A percentile compares a stretch with the other conserved stretches of the same genome.
phyloP scores from a whole-genome alignment of 2,888 invertebrate genomes.

The Tachina fera region DNA sequence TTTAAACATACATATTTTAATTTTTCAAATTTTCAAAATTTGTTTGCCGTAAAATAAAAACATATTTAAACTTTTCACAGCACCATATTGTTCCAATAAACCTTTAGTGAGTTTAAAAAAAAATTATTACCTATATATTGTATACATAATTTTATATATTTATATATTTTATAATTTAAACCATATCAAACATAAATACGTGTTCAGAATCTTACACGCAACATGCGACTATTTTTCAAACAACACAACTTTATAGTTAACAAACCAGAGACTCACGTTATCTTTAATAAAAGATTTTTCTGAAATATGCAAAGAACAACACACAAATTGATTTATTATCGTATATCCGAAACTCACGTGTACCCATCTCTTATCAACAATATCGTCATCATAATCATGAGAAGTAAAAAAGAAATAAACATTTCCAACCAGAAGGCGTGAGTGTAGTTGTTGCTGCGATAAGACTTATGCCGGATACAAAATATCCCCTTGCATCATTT shows the following conservation, averaged over 20 bases:
- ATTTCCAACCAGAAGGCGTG: slow-evolving; percentile 36
- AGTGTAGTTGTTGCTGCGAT: slow-evolving; percentile 43
- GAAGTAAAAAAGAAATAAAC: background rate
- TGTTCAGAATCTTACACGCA: background rate
- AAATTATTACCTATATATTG: background rate
- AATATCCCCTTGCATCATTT: slow-evolving; percentile 42
- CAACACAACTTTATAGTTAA: slow-evolving; percentile 31
- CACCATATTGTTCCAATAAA: background rate
- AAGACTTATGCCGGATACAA: slow-evolving; percentile 39
- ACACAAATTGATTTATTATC: slow-evolving; percentile 62
- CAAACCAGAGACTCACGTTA: slow-evolving; percentile 3
- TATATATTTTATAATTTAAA: slow-evolving; percentile 1
- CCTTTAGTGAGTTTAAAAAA: background rate
- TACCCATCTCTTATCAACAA: slow-evolving; percentile 46
- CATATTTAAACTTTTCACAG: too few species aligned
- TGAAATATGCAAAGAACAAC: background rate
- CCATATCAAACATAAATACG: background rate
- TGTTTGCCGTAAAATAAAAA: too few species aligned
- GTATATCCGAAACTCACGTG: slow-evolving; percentile 47
- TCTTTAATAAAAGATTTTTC: slow-evolving; percentile 26
- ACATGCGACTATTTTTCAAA: slow-evolving; percentile 36
- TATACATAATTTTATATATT: too few species aligned
- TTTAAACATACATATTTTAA: too few species aligned
- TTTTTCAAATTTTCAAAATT: too few species aligned
- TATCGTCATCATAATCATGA: slow-evolving; percentile 41